These are phyloP conservation scores for Protobothrops mucrosquamatus DNA, from an alignment of 2,113 vertebrate species.

Conservation along the genomic window DNA sequence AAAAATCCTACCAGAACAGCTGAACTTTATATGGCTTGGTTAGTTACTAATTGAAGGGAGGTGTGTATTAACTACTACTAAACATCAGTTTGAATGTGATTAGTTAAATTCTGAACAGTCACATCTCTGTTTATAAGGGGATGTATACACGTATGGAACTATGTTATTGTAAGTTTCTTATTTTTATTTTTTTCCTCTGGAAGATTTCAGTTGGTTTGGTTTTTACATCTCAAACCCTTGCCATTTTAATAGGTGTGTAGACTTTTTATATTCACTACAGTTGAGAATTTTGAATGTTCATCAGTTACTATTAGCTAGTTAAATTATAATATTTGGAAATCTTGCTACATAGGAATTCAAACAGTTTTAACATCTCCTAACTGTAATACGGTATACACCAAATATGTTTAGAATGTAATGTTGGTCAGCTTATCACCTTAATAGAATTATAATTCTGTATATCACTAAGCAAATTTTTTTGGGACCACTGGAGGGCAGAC, in stretches of 20 bases:
- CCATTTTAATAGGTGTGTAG: background rate
- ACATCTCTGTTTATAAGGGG: background rate
- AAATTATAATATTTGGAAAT: background rate
- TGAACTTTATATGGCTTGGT: background rate
- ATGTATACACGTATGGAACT: background rate
- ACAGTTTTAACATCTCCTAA: background rate
- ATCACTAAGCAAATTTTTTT: slow-evolving; percentile 4
- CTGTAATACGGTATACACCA: background rate
- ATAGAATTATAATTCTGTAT: background rate
- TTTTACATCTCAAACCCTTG: background rate
- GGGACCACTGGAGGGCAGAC: slow-evolving; percentile 54
- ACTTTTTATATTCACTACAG: background rate
- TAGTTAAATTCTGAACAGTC: background rate
- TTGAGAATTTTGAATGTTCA: background rate
- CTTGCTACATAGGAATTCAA: background rate
- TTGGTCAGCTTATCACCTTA: background rate
- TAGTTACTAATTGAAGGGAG: background rate
- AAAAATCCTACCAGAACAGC: background rate
- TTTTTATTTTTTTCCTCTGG: background rate
- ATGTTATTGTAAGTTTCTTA: background rate
- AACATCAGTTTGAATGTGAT: background rate
- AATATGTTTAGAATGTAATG: background rate
- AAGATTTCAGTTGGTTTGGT: background rate
- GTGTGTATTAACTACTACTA: background rate
- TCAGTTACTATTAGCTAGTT: background rate